A percentile compares a stretch with the other conserved stretches of the same genome.
Conservation (phyloP, 2,888 invertebrate genomes). For the Leptogaster cylindrica region DNA sequence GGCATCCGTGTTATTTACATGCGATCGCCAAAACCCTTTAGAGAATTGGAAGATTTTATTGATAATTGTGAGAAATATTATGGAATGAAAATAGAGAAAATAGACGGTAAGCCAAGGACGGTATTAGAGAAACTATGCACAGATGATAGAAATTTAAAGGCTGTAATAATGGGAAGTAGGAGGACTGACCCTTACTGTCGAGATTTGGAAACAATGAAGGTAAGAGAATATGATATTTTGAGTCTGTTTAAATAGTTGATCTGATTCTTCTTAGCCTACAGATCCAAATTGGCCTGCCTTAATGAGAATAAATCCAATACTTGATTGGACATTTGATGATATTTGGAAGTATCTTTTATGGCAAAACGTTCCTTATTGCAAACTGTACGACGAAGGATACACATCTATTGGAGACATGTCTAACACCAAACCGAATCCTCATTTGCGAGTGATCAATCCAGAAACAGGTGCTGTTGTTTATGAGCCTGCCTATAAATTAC, state of each 20-base stretch:
- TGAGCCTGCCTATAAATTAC: slow-evolving; percentile 73
- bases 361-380: slow-evolving; percentile 86
- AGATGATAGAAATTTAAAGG: slow-evolving; percentile 70
- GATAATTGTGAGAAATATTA: slow-evolving; percentile 73
- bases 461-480: slow-evolving; percentile 64
- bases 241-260: slow-evolving; percentile 17
- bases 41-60: slow-evolving; percentile 87
- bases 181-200: slow-evolving; percentile 84
- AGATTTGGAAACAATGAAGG: slow-evolving; percentile 73
- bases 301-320: slow-evolving; percentile 85
- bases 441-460: slow-evolving; percentile 65
- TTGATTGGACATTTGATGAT: slow-evolving; percentile 91
- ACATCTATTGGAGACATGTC: slow-evolving; percentile 85
- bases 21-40: slow-evolving; percentile 78
- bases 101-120: slow-evolving; percentile 73
- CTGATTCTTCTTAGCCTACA: slow-evolving; percentile 68
- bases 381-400: slow-evolving; percentile 88
- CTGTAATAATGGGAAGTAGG: slow-evolving; percentile 91
- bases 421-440: slow-evolving; percentile 83
- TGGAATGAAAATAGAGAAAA: slow-evolving; percentile 72
- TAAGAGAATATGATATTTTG: too few relatives aligned
- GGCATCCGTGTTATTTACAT: slow-evolving; percentile 75
- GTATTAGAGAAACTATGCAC: slow-evolving; percentile 71
- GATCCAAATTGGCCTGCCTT: slow-evolving; percentile 90
- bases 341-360: slow-evolving; percentile 88